phyloP scores from a whole-genome alignment of 2,888 invertebrate species.

The Sinopyrophorus schimmeli region DNA sequence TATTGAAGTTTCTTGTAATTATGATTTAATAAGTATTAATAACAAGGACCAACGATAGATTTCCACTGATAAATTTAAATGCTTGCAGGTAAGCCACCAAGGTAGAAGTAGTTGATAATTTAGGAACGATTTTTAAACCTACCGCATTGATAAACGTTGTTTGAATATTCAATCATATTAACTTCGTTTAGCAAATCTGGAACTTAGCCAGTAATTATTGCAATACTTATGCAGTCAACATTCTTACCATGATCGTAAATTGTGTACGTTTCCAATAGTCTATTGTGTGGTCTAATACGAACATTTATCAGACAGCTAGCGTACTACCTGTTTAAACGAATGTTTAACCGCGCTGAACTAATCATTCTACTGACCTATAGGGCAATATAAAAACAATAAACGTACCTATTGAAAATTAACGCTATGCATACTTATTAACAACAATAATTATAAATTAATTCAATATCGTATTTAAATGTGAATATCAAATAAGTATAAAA shows the following conservation, averaged over 20 bases:
- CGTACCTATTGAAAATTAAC: no score
- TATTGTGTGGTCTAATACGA: constrained; percentile 47
- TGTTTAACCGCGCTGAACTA: constrained; percentile 20
- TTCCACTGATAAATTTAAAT: no score
- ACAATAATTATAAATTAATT: no score
- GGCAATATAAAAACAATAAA: no score
- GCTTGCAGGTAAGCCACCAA: constrained; percentile 37
- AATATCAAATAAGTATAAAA: no score
- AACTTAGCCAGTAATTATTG: constrained; percentile 48
- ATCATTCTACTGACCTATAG: constrained; percentile 29
- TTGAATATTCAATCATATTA: constrained; percentile 37
- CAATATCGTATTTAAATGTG: no score
- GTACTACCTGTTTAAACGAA: constrained; percentile 33
- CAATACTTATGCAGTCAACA: constrained; percentile 50
- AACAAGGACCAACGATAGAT: no score
- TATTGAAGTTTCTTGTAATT: background rate
- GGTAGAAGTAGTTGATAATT: constrained; percentile 39
- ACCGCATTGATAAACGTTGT: constrained; percentile 41
- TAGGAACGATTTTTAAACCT: constrained; percentile 42
- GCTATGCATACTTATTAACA: no score
- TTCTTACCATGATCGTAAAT: constrained; percentile 47
- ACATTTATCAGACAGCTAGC: constrained; percentile 43
- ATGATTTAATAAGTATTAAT: no score
- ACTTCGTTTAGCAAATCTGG: constrained; percentile 37
- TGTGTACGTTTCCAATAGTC: constrained; percentile 43